Evolutionary conservation across 2,888 invertebrate genomes (phyloP), one percentile per base, ranked within the genome.

Genomic region (Aporophyla nigra): DNA sequence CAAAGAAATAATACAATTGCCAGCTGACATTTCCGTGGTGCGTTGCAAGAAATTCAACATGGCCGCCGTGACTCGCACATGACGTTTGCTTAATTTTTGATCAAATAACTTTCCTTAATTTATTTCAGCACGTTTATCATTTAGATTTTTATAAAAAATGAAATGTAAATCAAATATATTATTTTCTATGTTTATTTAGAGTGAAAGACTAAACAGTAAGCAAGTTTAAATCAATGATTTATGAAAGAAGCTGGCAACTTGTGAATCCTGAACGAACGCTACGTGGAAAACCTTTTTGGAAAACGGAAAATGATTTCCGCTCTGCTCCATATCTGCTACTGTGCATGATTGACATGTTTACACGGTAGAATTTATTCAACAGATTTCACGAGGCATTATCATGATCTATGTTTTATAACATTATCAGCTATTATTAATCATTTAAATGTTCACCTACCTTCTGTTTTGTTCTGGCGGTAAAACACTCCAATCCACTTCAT

Each of bases 401-500:
- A 80, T 81, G 77, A 81, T 78, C 49, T 59, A 66, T 71, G 21
- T 77, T 74, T 65, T 66, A n/a, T 49, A 71, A 27, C 67, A 71
- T 27, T 74, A 81, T 71, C 68, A 51, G 72, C 43, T 70, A 69
- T 65, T 71, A 40, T 14, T 68, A 80, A 66, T 66, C 14, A 74
- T 54, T 53, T 46, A 33, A 62, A 76, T 73, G 82, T 83, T 76
- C 82, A 93, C 94, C 91, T 97, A 98, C 98, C 98, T 98, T 97
- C 98, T 97, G 92, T 98, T 98, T 87, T 98, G 97, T 95, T 98
- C 98, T 77, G 98, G 98, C 83, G 98, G 98, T 89, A 98, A 96
- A 88, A 98, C 98, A 95, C 98, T 98, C 98, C 98, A 98, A 93
- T 98, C 98, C 78, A 98, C 97, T 94, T 98, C 98, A 93, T 98